These are phyloP conservation scores for Numenius arquata DNA, from an alignment of 2,113 vertebrate species.

Conservation along the genomic window DNA sequence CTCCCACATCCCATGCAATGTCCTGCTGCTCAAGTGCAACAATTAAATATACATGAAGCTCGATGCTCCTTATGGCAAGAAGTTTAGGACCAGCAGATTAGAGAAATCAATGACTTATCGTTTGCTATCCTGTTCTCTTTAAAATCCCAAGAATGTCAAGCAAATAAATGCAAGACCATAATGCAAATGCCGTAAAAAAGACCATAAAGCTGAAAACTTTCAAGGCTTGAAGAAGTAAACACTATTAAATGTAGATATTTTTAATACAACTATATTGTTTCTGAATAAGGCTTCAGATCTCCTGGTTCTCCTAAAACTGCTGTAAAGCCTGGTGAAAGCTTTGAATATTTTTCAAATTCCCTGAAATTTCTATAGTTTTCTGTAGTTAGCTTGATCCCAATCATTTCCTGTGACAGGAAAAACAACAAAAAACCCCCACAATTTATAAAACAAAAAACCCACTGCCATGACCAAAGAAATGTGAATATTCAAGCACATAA, in stretches of 20 bases:
- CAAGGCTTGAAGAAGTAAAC: not conserved
- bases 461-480: rapidly evolving
- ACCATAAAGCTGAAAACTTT: not conserved
- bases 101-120: not conserved
- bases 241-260: not conserved
- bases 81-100: not conserved
- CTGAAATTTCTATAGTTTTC: not conserved
- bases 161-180: not conserved
- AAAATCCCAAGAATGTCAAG: not conserved
- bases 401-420: not conserved
- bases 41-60: constrained; percentile 56
- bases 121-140: not conserved
- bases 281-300: not conserved
- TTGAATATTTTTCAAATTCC: not conserved
- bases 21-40: not conserved
- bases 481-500: not conserved
- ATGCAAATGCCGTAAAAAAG: not conserved
- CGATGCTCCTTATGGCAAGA: constrained; percentile 2
- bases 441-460: not conserved
- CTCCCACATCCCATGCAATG: not conserved
- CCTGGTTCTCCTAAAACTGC: not conserved
- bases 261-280: not conserved
- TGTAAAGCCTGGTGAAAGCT: not conserved
- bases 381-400: not conserved
- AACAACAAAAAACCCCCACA: not conserved